Conservation (phyloP, 2,888 invertebrate genomes). For the Noctua janthe region DNA sequence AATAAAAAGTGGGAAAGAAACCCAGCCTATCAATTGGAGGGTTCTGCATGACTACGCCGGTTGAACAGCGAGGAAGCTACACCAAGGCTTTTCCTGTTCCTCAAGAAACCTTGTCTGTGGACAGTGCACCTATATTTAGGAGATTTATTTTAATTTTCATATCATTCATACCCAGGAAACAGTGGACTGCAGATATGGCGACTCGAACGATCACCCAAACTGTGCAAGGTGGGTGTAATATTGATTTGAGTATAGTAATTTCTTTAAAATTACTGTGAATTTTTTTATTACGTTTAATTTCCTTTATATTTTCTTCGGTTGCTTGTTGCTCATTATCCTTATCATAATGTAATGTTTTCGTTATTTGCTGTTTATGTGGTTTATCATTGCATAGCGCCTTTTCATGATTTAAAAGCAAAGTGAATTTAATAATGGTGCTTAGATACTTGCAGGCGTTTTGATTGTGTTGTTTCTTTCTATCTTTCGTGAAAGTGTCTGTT, state of each 20-base stretch:
- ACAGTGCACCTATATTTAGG: conserved; percentile 80
- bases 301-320: background rate
- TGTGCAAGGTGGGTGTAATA: conserved; percentile 73
- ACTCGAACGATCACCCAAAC: conserved; percentile 77
- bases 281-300: background rate
- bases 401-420: conserved; percentile 22
- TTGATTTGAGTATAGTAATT: conserved; percentile 32
- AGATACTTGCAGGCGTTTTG: conserved; percentile 26
- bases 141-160: conserved; percentile 78
- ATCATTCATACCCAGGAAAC: conserved; percentile 76
- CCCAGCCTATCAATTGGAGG: conserved; percentile 42
- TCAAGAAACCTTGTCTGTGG: conserved; percentile 69
- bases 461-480: background rate
- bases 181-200: conserved; percentile 73
- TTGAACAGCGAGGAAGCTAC: conserved; percentile 68
- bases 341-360: background rate
- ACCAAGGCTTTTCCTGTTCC: conserved; percentile 73
- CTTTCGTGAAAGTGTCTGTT: background rate
- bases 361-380: background rate
- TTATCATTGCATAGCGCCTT: conserved; percentile 32
- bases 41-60: conserved; percentile 77
- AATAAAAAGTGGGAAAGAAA: conserved; percentile 60
- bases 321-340: background rate
- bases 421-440: background rate
- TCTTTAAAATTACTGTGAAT: background rate